phyloP scores from a whole-genome alignment of 2,888 invertebrate genomes.

The Tiliacea citrago region DNA sequence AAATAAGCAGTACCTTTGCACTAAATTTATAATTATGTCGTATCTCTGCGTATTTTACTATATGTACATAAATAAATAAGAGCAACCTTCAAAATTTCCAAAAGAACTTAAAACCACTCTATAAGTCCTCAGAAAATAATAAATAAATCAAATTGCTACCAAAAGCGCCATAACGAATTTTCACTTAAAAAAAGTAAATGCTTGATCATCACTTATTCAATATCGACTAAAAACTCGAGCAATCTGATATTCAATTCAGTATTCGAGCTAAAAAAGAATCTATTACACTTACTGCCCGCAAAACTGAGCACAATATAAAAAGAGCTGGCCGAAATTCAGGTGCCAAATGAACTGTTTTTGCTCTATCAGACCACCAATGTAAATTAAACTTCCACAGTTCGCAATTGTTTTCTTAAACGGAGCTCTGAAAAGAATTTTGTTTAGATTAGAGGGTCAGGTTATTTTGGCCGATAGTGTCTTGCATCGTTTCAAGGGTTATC shows the following conservation, averaged over 20 bases:
- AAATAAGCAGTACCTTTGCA: no score
- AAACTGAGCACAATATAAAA: constrained; percentile 69
- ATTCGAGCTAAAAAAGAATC: constrained; percentile 63
- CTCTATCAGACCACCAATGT: constrained; percentile 61
- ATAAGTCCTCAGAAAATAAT: not conserved
- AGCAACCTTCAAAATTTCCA: not conserved
- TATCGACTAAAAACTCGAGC: constrained; percentile 50
- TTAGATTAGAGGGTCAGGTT: constrained; percentile 56
- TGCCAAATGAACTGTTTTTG: constrained; percentile 73
- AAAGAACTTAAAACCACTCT: not conserved
- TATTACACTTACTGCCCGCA: constrained; percentile 68
- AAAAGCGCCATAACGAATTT: constrained; percentile 28
- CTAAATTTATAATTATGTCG: no score
- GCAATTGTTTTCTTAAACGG: constrained; percentile 41
- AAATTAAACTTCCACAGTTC: constrained; percentile 47
- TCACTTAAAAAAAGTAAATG: constrained; percentile 13
- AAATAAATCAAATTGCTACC: constrained; percentile 17
- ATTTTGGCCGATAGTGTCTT: constrained; percentile 65
- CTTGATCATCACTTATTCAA: constrained; percentile 38
- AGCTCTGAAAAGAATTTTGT: constrained; percentile 39
- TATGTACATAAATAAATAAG: not conserved
- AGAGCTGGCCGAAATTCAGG: constrained; percentile 70
- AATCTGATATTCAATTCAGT: constrained; percentile 55
- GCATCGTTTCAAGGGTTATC: constrained; percentile 71
- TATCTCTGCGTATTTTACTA: no score